Percentiles rank a stretch among this genome's conserved stretches.
phyloP scores from a whole-genome alignment of 2,888 invertebrate genomes.

The Dynastes maya region DNA sequence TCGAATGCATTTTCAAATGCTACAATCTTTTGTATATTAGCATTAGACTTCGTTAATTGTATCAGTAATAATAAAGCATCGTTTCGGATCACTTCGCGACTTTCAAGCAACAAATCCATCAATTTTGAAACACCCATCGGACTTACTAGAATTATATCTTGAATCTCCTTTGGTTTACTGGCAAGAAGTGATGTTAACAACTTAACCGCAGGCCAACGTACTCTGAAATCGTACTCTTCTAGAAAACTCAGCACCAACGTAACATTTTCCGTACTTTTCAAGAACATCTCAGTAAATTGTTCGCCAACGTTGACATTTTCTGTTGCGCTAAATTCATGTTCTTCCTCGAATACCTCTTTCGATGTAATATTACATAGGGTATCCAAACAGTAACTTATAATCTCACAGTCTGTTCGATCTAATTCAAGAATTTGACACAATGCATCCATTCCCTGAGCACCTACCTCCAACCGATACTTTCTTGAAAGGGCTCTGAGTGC shows the following conservation, averaged over 20 bases:
- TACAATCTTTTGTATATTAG: constrained; percentile 98
- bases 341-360: constrained; percentile 86
- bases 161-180: constrained; percentile 89
- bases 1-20: constrained; percentile 99
- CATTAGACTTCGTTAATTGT: constrained; percentile 94
- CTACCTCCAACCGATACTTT: constrained; percentile 96
- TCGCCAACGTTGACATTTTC: constrained; percentile 82
- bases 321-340: constrained; percentile 72
- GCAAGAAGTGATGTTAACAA: constrained; percentile 90
- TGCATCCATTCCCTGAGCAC: constrained; percentile 92
- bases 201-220: constrained; percentile 91
- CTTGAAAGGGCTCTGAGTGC: constrained; percentile 92
- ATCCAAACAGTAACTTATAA: constrained; percentile 92
- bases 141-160: constrained; percentile 89
- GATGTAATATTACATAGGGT: constrained; percentile 93
- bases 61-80: constrained; percentile 93
- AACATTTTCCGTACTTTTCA: constrained; percentile 91
- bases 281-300: constrained; percentile 97
- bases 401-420: constrained; percentile 93
- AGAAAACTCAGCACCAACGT: constrained; percentile 85
- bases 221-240: constrained; percentile 96
- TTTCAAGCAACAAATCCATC: constrained; percentile 96
- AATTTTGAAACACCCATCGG: constrained; percentile 98
- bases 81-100: constrained; percentile 95
- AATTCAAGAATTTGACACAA: constrained; percentile 86